These are phyloP conservation scores for Gnathonemus echidnorhynchus DNA, from an alignment of 2,113 vertebrate species.

Conservation along the genomic window DNA sequence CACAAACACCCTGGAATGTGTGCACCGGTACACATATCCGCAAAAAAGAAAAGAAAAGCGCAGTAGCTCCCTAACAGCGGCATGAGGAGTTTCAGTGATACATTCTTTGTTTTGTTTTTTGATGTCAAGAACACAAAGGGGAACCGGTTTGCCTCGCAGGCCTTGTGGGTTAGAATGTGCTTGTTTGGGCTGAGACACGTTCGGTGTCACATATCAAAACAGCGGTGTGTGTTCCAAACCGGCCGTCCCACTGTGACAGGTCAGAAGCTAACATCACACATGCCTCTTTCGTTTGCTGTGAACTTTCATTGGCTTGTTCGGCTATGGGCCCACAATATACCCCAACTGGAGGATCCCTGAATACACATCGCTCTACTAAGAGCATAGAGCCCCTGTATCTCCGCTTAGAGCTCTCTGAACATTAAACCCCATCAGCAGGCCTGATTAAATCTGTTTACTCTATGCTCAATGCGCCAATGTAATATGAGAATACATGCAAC, in stretches of 20 bases:
- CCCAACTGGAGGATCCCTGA: background rate
- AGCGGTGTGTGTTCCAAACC: background rate
- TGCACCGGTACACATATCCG: background rate
- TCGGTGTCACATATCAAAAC: slow-evolving; percentile 8
- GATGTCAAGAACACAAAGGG: background rate
- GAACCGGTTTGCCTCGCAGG: background rate
- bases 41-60: background rate
- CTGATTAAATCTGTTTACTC: background rate
- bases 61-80: background rate
- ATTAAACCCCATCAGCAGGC: background rate
- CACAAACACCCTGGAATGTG: background rate
- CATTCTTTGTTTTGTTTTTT: background rate
- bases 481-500: background rate
- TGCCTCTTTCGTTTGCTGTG: background rate
- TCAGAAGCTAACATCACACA: background rate
- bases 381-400: background rate
- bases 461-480: background rate
- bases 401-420: background rate
- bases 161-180: background rate
- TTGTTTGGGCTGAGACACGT: background rate
- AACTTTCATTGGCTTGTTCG: too few relatives aligned
- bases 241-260: background rate
- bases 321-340: background rate
- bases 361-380: background rate
- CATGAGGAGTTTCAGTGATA: background rate